These are phyloP conservation scores for Calypte anna DNA, from an alignment of 2,113 vertebrate species.

Conservation along the genomic window DNA sequence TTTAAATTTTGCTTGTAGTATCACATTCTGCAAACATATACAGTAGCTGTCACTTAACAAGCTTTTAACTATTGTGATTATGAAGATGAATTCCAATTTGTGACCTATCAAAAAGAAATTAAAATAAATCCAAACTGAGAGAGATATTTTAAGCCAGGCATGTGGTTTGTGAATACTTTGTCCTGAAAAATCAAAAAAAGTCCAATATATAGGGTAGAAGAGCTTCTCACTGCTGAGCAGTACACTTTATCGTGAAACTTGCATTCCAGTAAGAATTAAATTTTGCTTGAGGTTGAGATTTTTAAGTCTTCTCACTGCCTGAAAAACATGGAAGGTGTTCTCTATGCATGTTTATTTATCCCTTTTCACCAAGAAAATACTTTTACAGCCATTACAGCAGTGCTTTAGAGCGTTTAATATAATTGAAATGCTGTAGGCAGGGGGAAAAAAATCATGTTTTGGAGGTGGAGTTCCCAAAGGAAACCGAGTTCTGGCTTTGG, in stretches of 20 bases:
- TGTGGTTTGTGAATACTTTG: not conserved
- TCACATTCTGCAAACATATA: not conserved
- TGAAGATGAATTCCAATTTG: not conserved
- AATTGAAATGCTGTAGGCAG: slow-evolving; percentile 61
- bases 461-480: slow-evolving; percentile 53
- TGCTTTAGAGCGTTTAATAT: slow-evolving; percentile 56
- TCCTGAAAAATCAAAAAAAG: not conserved
- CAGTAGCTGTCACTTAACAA: not conserved
- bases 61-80: not conserved
- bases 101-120: not conserved
- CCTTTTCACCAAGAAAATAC: slow-evolving; percentile 42
- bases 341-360: slow-evolving; percentile 57
- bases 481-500: slow-evolving; percentile 43
- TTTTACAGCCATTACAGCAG: slow-evolving; percentile 43
- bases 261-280: slow-evolving; percentile 10
- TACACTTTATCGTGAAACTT: not conserved
- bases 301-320: not conserved
- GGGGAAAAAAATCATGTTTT: slow-evolving; percentile 1
- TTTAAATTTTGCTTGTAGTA: not conserved
- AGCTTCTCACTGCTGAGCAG: not conserved
- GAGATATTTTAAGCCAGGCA: not conserved
- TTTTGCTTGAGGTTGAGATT: not conserved
- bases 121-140: not conserved
- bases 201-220: not conserved
- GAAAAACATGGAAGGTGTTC: not conserved